Evolutionary conservation across 2,888 invertebrate species (phyloP), one percentile per base, ranked within the genome.

Genomic region (Nipponacmea schrenckii): DNA sequence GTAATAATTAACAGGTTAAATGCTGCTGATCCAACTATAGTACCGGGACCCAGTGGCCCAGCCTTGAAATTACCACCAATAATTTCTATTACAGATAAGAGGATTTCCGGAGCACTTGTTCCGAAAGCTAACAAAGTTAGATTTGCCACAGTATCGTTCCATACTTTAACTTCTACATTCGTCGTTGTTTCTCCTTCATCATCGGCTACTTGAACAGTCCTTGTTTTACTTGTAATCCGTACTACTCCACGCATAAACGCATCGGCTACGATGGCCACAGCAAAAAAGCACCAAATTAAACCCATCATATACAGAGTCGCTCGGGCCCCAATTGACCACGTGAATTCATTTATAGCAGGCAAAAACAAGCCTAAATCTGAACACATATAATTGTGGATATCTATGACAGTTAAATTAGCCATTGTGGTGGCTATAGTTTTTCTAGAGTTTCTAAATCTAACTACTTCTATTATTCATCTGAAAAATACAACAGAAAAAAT

Each of bases 201-300:
- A 67, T 83, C 84, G 20, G 87, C 79, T 46, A 85, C 77, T 77
- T 83, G 79, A 39, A 91, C 89, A 77, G 88, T 89, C 64, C 88
- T 83, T 1, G 90, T 91, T 83, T 90, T 90, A 79, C 91, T 90
- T 14, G 91, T 92, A 80, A 92, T 92, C 81, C 90, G 90, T 82
- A 92, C 91, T 71, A 92, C 92, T 67, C 91, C 87, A 74, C 91
- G 90, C 91, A 92, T 92, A 83, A 92, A 92, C 72, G 91, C 88
- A 80, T 92, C 91, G 8, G 92, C 91, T n/a, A 91, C 90, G 75
- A 92, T 91, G 69, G 92, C 91, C n/a, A 91, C 89, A 0, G 91
- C 92, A 71, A 92, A 83, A 83, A 92, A 92, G 79, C 90, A 91
- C 87, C 91, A 92, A 17, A 92, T 77, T 64, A 92, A 88, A 1